Conservation (phyloP, 2,888 invertebrate species). For the Troides aeacus region DNA sequence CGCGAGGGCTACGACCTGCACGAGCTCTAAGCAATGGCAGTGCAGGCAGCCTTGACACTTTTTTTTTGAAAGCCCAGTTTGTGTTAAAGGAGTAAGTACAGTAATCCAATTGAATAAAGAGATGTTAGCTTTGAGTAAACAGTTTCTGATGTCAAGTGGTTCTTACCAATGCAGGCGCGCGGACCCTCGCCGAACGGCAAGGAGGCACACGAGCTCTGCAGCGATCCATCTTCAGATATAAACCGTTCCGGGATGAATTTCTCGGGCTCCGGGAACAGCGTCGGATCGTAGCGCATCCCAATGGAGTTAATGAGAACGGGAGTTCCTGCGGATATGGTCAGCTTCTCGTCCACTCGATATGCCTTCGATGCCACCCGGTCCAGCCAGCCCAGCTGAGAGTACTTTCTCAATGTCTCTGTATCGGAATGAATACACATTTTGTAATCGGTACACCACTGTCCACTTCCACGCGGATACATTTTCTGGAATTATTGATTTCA, state of each 20-base stretch:
- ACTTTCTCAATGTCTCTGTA: slow-evolving; percentile 26
- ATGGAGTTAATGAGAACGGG: slow-evolving; percentile 31
- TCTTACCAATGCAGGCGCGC: slow-evolving; percentile 32
- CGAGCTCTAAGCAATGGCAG: too few relatives aligned
- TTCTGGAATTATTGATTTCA: not conserved
- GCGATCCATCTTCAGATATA: not conserved
- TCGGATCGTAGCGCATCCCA: slow-evolving; percentile 22
- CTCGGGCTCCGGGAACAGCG: slow-evolving; percentile 11
- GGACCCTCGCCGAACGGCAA: slow-evolving; percentile 32
- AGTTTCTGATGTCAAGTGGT: too few relatives aligned
- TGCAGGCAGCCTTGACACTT: too few relatives aligned
- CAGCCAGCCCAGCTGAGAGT: slow-evolving; percentile 29
- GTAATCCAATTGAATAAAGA: too few relatives aligned
- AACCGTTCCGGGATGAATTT: slow-evolving; percentile 15
- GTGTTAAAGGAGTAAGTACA: too few relatives aligned
- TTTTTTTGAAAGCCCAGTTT: too few relatives aligned
- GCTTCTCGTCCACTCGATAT: slow-evolving; percentile 32
- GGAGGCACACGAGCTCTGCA: not conserved
- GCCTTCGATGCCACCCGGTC: slow-evolving; percentile 28
- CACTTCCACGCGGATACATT: not conserved
- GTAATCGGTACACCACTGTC: not conserved
- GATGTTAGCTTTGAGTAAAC: too few relatives aligned
- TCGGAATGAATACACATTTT: not conserved
- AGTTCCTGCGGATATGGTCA: slow-evolving; percentile 30
- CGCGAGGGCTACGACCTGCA: too few relatives aligned